A percentile compares a stretch with the other conserved stretches of the same genome.
Evolutionary conservation across 2,797 vertebrate species (phyloP).

Genomic region (Setipinna tenuifilis): DNA sequence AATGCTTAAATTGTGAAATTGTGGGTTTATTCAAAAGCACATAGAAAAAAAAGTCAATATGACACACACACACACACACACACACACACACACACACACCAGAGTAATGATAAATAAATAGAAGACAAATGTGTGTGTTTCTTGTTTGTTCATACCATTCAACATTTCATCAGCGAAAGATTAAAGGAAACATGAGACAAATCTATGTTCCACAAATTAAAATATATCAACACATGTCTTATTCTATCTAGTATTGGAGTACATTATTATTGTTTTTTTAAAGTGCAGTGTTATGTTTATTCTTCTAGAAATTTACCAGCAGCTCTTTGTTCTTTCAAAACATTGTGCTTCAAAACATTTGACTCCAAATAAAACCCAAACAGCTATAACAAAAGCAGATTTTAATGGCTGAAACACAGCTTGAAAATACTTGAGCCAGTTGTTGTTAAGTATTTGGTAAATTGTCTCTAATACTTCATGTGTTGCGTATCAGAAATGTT

Average conservation of each 20-base stretch:
- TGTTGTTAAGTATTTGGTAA: too few species aligned
- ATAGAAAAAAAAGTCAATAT: too few species aligned
- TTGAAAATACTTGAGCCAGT: too few species aligned
- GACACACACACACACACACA: neutral
- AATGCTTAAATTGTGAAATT: too few species aligned
- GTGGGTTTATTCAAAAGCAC: too few species aligned
- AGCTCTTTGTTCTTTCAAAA: neutral
- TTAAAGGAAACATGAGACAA: neutral
- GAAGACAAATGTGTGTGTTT: too few species aligned
- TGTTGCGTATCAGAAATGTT: neutral
- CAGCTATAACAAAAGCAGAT: too few species aligned
- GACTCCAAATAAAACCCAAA: too few species aligned
- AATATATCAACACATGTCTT: neutral
- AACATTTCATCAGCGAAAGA: neutral
- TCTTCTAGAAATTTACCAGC: neutral
- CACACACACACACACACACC: constrained; percentile 11
- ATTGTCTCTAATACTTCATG: neutral
- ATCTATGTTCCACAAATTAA: neutral
- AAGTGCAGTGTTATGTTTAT: too few species aligned
- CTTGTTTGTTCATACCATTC: neutral
- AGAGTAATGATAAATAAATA: too few species aligned
- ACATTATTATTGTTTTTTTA: neutral
- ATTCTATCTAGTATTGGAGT: neutral
- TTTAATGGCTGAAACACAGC: too few species aligned
- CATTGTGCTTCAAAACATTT: neutral